Evolutionary conservation across 2,888 invertebrate genomes (phyloP).

Genomic region (Dione vanillae): DNA sequence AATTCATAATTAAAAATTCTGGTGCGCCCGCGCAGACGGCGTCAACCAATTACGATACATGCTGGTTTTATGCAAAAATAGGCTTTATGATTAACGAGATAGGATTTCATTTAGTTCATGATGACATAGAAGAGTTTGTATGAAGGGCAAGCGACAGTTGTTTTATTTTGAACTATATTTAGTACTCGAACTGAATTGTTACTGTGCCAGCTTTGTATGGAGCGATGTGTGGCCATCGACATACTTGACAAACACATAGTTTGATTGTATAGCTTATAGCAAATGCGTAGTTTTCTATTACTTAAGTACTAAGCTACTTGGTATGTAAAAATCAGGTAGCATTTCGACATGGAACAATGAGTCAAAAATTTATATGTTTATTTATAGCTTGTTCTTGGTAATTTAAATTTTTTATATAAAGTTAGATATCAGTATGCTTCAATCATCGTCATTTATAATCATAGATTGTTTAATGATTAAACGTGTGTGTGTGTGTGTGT

Average conservation of each 20-base stretch:
- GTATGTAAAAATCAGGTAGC: background rate
- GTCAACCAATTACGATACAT: slow-evolving; percentile 74
- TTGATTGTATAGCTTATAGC: slow-evolving; percentile 38
- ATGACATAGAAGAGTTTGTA: slow-evolving; percentile 60
- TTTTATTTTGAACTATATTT: slow-evolving; percentile 84
- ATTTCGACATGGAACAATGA: background rate
- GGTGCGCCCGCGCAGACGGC: slow-evolving; percentile 77
- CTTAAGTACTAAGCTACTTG: background rate
- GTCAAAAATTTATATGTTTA: background rate
- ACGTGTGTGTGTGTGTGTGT: too few relatives aligned
- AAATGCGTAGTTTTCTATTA: slow-evolving; percentile 27
- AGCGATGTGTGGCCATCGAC: slow-evolving; percentile 69
- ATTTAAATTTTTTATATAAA: background rate
- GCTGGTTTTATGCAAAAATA: slow-evolving; percentile 61
- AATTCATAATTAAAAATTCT: slow-evolving; percentile 85
- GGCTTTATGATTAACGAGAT: slow-evolving; percentile 61
- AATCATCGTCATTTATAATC: background rate
- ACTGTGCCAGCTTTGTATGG: slow-evolving; percentile 76
- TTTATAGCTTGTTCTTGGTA: background rate
- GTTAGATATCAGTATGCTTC: background rate
- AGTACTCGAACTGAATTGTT: slow-evolving; percentile 80
- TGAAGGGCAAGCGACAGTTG: slow-evolving; percentile 83
- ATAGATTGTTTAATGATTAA: too few relatives aligned
- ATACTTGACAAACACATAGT: slow-evolving; percentile 58
- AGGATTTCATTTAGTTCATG: slow-evolving; percentile 63